Conservation (phyloP, 2,888 invertebrate species). For the Standfussiana lucernea region DNA sequence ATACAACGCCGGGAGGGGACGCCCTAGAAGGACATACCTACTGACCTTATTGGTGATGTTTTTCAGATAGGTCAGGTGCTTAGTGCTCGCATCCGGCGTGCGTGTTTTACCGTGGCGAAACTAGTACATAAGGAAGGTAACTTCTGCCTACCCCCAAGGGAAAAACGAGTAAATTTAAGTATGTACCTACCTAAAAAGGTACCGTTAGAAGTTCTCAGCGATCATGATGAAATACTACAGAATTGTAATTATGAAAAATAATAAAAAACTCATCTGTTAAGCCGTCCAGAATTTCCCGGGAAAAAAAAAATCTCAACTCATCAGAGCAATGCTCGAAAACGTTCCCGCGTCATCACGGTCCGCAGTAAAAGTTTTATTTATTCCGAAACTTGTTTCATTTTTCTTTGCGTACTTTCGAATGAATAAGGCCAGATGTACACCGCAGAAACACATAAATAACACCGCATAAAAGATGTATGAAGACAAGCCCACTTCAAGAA, state of each 20-base stretch:
- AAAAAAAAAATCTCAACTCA: conserved; percentile 47
- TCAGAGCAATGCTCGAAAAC: conserved; percentile 77
- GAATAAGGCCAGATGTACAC: conserved; percentile 75
- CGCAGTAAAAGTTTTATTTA: conserved; percentile 86
- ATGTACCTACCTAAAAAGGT: neutral
- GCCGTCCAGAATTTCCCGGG: neutral
- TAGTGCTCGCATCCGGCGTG: neutral
- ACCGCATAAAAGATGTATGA: conserved; percentile 82
- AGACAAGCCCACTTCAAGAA: conserved; percentile 77
- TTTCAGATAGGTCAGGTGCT: neutral
- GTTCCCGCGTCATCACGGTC: conserved; percentile 81
- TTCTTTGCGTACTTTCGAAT: conserved; percentile 79
- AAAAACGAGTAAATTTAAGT: neutral
- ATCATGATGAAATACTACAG: neutral
- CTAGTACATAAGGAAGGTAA: neutral
- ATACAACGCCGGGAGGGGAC: too few relatives aligned
- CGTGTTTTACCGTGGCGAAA: neutral
- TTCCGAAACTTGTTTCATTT: conserved; percentile 88
- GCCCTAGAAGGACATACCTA: neutral
- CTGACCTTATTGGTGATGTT: neutral
- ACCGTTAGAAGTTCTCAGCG: neutral
- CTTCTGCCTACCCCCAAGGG: neutral
- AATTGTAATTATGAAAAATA: neutral
- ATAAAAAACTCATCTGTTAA: neutral
- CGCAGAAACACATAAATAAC: conserved; percentile 79